These are phyloP conservation scores for Melieria crassipennis DNA, from an alignment of 2,888 invertebrate genomes.

Conservation along the genomic window DNA sequence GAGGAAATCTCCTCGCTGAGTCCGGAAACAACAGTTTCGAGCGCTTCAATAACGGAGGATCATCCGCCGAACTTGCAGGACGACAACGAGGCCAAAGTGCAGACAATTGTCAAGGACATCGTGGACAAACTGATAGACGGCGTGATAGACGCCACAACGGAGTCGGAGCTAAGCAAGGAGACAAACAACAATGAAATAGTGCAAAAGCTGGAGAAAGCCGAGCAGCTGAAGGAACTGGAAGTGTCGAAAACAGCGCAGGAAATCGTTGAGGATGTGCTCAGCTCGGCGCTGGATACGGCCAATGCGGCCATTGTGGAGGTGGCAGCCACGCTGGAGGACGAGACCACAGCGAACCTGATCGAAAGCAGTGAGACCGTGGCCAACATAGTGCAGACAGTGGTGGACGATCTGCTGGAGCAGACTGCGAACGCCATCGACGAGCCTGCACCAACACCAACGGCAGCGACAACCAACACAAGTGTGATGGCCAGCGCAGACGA, in stretches of 20 bases:
- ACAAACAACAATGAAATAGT: conserved; percentile 50
- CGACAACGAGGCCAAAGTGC: conserved; percentile 43
- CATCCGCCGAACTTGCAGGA: conserved; percentile 38
- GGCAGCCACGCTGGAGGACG: background rate
- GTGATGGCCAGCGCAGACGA: background rate
- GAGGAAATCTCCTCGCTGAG: conserved; percentile 51
- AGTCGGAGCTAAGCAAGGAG: conserved; percentile 42
- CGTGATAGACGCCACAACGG: conserved; percentile 52
- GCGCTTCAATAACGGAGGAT: conserved; percentile 46
- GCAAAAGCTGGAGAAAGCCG: conserved; percentile 8
- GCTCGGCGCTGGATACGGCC: conserved; percentile 50
- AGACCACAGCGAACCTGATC: conserved; percentile 21
- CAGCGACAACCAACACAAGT: conserved; percentile 4
- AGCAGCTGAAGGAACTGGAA: conserved; percentile 29
- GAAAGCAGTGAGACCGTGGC: conserved; percentile 44
- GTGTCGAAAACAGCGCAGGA: conserved; percentile 50
- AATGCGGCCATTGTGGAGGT: conserved; percentile 6
- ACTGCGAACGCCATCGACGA: conserved; percentile 42
- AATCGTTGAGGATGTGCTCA: conserved; percentile 56
- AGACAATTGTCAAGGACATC: conserved; percentile 57
- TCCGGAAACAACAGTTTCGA: conserved; percentile 48
- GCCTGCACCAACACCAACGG: background rate
- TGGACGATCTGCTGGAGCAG: conserved; percentile 52
- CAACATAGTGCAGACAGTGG: conserved; percentile 53
- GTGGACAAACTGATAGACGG: conserved; percentile 62